phyloP scores from a whole-genome alignment of 2,888 invertebrate species.

The Nomada ferruginata region DNA sequence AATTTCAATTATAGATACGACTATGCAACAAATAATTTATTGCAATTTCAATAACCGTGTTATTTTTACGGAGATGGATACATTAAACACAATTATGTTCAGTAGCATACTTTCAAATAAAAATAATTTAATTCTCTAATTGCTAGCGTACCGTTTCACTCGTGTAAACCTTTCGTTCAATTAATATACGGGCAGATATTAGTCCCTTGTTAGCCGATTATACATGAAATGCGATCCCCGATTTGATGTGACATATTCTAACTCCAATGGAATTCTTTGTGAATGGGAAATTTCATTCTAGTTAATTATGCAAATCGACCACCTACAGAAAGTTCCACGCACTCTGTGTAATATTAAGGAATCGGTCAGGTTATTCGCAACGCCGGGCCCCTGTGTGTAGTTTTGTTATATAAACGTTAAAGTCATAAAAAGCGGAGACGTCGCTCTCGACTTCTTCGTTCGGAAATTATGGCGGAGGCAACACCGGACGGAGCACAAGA shows the following conservation, averaged over 20 bases:
- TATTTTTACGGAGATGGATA: too few relatives aligned
- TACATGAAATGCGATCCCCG: neutral
- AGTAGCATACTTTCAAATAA: too few relatives aligned
- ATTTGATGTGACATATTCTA: constrained; percentile 1
- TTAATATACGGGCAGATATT: too few relatives aligned
- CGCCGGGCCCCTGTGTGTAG: neutral
- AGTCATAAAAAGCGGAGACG: constrained; percentile 29
- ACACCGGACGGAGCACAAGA: constrained; percentile 4
- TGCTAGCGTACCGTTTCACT: too few relatives aligned
- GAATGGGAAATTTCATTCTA: constrained; percentile 11
- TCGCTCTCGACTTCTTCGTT: constrained; percentile 24
- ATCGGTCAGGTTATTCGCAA: constrained; percentile 18
- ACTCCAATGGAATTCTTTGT: neutral
- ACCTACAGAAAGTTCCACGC: constrained; percentile 34
- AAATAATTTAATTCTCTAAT: too few relatives aligned
- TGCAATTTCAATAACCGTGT: too few relatives aligned
- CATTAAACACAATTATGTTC: too few relatives aligned
- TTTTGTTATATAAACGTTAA: constrained; percentile 54
- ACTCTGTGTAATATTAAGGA: constrained; percentile 24
- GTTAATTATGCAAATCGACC: constrained; percentile 46
- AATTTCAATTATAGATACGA: too few relatives aligned
- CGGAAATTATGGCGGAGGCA: constrained; percentile 27
- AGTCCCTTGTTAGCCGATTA: neutral
- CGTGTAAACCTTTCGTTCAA: too few relatives aligned
- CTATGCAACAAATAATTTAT: too few relatives aligned